Conservation (phyloP, 2,113 vertebrate genomes). For the Oncorhynchus keta region DNA sequence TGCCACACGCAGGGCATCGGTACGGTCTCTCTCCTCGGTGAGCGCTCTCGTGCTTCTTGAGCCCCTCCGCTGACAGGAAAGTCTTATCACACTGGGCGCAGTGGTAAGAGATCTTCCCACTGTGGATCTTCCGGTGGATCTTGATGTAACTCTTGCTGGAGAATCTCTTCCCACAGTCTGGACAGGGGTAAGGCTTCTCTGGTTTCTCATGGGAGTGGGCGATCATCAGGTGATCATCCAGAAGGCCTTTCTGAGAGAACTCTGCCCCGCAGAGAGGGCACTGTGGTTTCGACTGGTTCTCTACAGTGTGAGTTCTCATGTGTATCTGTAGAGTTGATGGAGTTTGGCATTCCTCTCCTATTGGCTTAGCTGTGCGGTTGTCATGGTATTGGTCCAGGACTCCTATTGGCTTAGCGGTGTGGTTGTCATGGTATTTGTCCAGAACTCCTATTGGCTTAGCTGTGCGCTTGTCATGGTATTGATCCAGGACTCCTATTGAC, state of each 20-base stretch:
- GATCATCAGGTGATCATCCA: slow-evolving; percentile 31
- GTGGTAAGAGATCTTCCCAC: slow-evolving; percentile 25
- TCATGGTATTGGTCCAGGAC: no score
- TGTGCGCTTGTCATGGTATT: no score
- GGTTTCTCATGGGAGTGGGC: slow-evolving; percentile 14
- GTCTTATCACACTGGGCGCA: slow-evolving; percentile 43
- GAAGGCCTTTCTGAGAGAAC: slow-evolving; percentile 42
- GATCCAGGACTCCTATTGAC: no score
- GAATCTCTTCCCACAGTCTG: slow-evolving; percentile 70
- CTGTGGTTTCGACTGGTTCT: neutral
- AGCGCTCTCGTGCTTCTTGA: neutral
- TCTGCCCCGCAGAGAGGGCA: slow-evolving; percentile 43
- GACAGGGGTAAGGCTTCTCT: slow-evolving; percentile 44
- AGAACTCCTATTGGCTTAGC: no score
- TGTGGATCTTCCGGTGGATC: slow-evolving; percentile 45
- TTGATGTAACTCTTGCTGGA: slow-evolving; percentile 46
- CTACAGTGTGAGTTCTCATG: no score
- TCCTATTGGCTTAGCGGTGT: no score
- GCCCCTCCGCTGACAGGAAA: slow-evolving; percentile 1
- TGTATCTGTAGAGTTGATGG: no score
- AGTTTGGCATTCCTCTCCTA: no score
- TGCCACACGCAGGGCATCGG: slow-evolving; percentile 40
- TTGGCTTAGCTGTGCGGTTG: no score
- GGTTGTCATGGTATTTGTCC: no score
- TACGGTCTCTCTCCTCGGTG: slow-evolving; percentile 33